Percentiles rank a stretch among this genome's conserved stretches.
Evolutionary conservation across 1,140 invertebrate genomes (phyloP).

Genomic region (Pseudomyrmex pallidus): DNA sequence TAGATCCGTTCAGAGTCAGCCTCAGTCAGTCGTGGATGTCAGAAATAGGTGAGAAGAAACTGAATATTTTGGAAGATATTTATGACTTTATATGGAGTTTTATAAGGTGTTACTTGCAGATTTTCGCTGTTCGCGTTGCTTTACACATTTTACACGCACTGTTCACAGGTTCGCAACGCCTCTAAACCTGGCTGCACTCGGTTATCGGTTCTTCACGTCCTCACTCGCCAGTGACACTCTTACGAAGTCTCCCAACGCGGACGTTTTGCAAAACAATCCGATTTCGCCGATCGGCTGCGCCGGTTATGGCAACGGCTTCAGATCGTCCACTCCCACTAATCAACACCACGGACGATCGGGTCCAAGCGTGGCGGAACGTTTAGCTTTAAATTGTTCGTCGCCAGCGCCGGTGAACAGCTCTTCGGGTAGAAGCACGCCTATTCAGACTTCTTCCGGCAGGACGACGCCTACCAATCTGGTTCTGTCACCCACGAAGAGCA

Average conservation of each 20-base stretch:
- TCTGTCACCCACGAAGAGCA: constrained; percentile 89
- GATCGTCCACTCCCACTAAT: constrained; percentile 76
- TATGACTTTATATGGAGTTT: too few relatives aligned
- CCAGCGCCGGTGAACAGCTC: constrained; percentile 57
- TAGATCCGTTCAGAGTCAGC: constrained; percentile 69
- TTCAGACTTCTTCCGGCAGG: constrained; percentile 68
- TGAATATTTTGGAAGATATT: not conserved
- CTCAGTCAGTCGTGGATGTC: constrained; percentile 74
- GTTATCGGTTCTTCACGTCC: constrained; percentile 82
- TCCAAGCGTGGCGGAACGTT: constrained; percentile 75
- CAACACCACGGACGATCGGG: constrained; percentile 65
- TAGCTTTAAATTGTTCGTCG: constrained; percentile 72
- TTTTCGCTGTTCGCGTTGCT: not conserved
- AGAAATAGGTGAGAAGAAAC: constrained; percentile 78
- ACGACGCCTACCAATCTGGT: constrained; percentile 81
- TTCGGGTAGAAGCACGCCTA: constrained; percentile 65
- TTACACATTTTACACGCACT: constrained; percentile 42
- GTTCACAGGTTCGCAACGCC: constrained; percentile 79
- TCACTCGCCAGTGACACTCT: constrained; percentile 72
- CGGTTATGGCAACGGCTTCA: constrained; percentile 75
- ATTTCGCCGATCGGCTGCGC: constrained; percentile 80
- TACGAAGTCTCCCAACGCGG: constrained; percentile 67
- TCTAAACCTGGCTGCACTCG: constrained; percentile 77
- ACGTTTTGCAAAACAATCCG: constrained; percentile 72
- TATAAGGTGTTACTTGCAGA: too few relatives aligned